phyloP scores from a whole-genome alignment of 2,113 vertebrate genomes.

The Ochotona princeps region DNA sequence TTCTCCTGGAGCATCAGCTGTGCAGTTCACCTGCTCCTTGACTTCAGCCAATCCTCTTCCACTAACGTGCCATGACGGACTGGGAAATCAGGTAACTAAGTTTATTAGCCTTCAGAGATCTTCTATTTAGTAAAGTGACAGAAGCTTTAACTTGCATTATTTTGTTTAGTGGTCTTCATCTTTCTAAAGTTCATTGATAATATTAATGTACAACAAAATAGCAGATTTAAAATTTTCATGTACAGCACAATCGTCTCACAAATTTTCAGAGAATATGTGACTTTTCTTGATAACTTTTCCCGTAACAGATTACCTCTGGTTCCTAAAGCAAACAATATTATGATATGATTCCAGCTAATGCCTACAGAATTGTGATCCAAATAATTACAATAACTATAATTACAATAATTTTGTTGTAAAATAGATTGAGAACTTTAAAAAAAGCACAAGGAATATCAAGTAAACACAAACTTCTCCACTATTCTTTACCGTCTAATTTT shows the following conservation, averaged over 20 bases:
- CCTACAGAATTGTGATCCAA: not conserved
- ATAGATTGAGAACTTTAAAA: constrained; percentile 32
- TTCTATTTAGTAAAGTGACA: not conserved
- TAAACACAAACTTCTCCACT: constrained; percentile 12
- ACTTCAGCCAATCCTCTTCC: not conserved
- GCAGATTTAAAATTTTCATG: not conserved
- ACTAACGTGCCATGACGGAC: not conserved
- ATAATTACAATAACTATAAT: constrained; percentile 20
- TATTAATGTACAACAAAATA: not conserved
- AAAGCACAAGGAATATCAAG: constrained; percentile 27
- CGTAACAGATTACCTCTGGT: constrained; percentile 21
- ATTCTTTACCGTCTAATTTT: constrained; percentile 16
- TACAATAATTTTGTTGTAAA: constrained; percentile 53
- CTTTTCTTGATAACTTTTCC: constrained; percentile 15
- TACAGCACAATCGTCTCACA: not conserved
- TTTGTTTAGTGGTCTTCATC: not conserved
- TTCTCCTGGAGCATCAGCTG: not conserved
- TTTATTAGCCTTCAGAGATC: not conserved
- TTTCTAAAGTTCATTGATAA: constrained; percentile 12
- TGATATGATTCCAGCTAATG: not conserved
- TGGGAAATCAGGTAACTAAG: not conserved
- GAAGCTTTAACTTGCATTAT: constrained; percentile 22
- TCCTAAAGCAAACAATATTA: constrained; percentile 42
- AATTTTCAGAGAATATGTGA: constrained; percentile 5
- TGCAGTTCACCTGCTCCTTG: not conserved